Evolutionary conservation across 2,797 vertebrate genomes (phyloP).

Genomic region (Smutsia temminckii): DNA sequence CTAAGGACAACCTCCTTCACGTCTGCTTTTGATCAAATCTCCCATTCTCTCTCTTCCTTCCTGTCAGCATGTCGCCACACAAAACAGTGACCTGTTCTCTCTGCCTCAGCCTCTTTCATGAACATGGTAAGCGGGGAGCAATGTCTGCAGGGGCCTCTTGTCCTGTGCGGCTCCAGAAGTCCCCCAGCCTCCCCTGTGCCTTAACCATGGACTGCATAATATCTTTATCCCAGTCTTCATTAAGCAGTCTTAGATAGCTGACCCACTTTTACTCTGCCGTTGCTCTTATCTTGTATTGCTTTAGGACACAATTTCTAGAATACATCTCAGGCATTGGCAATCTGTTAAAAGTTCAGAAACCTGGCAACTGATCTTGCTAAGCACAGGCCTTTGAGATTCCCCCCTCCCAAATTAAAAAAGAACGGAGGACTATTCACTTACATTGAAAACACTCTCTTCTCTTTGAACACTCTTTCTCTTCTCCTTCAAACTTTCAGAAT

Average conservation of each 20-base stretch:
- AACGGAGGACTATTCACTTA: background rate
- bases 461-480: background rate
- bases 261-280: background rate
- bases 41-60: background rate
- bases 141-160: fast-evolving
- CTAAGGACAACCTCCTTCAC: background rate
- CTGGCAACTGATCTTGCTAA: background rate
- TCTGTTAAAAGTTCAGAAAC: background rate
- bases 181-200: background rate
- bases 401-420: background rate
- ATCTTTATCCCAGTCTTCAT: background rate
- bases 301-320: background rate
- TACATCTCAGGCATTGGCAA: background rate
- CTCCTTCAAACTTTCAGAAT: background rate
- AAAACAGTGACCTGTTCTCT: background rate
- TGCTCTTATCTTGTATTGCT: background rate
- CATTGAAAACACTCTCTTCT: background rate
- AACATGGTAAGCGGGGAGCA: background rate
- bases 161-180: background rate
- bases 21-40: background rate
- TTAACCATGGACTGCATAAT: too few relatives aligned
- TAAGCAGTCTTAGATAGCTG: background rate
- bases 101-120: background rate
- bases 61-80: background rate
- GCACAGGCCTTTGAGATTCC: background rate